Conservation (phyloP, 2,888 invertebrate species). For the Thelaira solivaga region DNA sequence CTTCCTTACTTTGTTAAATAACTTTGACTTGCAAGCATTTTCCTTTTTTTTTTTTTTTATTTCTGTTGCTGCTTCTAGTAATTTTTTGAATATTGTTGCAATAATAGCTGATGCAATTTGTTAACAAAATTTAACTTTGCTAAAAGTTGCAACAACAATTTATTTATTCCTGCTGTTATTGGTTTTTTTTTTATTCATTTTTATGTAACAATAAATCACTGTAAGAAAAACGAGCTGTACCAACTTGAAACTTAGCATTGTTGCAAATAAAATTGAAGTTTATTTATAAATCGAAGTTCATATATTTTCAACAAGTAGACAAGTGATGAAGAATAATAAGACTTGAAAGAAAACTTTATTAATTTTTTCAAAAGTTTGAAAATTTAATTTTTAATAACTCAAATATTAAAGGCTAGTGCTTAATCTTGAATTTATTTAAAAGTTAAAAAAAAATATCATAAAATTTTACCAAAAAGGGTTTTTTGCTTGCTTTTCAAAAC, state of each 20-base stretch:
- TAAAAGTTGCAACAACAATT: slow-evolving; percentile 11
- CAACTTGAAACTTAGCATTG: slow-evolving; percentile 28
- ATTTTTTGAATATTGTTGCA: slow-evolving; percentile 24
- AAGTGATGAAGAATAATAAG: slow-evolving; percentile 60
- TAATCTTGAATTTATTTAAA: no score
- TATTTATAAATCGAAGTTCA: slow-evolving; percentile 61
- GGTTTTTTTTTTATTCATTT: background rate
- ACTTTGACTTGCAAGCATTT: slow-evolving; percentile 6
- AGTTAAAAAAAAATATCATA: no score
- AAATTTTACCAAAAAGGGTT: no score
- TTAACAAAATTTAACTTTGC: slow-evolving; percentile 20
- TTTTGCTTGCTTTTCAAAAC: no score
- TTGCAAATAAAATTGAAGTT: slow-evolving; percentile 55
- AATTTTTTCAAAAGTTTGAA: background rate
- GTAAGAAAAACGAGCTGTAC: slow-evolving; percentile 7
- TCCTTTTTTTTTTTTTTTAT: no score
- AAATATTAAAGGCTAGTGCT: background rate
- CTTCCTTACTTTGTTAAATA: slow-evolving; percentile 25
- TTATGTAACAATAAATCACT: slow-evolving; percentile 57
- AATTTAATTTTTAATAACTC: background rate
- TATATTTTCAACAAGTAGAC: slow-evolving; percentile 54
- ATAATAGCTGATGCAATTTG: slow-evolving; percentile 40
- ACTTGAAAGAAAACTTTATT: slow-evolving; percentile 9
- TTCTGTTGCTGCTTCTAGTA: background rate
- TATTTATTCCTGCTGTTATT: background rate